A percentile compares a stretch with the other conserved stretches of the same genome.
Evolutionary conservation across 2,113 vertebrate species (phyloP).

Genomic region (Eretmochelys imbricata): DNA sequence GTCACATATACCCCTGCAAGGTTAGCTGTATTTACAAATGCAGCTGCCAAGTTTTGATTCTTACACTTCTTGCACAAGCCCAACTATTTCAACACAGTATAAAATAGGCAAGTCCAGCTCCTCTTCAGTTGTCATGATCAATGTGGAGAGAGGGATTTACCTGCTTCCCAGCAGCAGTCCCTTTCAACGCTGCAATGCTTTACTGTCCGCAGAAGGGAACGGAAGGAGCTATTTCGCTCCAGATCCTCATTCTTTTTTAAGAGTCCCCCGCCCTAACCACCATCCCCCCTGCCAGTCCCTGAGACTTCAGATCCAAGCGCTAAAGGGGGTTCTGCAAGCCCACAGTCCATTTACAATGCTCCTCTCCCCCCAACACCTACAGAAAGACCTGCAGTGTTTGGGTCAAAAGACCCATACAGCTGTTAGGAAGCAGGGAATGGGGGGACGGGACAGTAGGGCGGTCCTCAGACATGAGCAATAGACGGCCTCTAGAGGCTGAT

Average conservation of each 20-base stretch:
- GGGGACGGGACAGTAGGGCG: too few species aligned
- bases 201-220: background rate
- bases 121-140: background rate
- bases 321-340: background rate
- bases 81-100: background rate
- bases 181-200: background rate
- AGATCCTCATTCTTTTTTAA: background rate
- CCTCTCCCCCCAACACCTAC: background rate
- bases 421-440: background rate
- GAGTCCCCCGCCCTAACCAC: background rate
- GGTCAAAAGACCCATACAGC: background rate
- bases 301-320: background rate
- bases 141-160: background rate
- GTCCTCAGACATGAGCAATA: background rate
- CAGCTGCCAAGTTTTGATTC: too few species aligned
- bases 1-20: background rate
- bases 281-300: fast-evolving
- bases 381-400: background rate
- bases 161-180: background rate
- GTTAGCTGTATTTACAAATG: background rate
- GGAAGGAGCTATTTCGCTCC: background rate
- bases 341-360: background rate
- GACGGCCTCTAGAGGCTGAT: background rate
- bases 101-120: background rate
- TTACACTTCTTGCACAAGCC: background rate